These are phyloP conservation scores for Pterophyllum scalare DNA, from an alignment of 2,113 vertebrate genomes.

Conservation along the genomic window DNA sequence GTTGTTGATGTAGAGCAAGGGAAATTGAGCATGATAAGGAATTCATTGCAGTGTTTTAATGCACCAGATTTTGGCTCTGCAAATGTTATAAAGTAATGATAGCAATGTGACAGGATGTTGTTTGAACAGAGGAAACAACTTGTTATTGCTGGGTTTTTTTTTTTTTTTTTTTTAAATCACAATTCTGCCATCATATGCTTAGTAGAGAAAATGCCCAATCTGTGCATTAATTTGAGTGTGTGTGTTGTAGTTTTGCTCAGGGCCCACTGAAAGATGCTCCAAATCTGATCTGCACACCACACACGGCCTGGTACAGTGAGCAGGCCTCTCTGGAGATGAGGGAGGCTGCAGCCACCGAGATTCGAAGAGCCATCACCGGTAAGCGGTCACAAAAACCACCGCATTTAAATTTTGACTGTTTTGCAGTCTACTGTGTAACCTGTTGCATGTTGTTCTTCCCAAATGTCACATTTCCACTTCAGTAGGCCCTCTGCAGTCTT, in stretches of 20 bases:
- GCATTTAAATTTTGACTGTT: not conserved
- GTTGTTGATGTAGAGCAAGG: too few species aligned
- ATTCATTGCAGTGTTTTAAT: too few species aligned
- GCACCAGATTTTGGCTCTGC: too few species aligned
- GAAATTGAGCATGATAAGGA: too few species aligned
- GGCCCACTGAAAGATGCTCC: conserved; percentile 95
- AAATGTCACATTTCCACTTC: conserved; percentile 66
- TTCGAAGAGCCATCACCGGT: conserved; percentile 96
- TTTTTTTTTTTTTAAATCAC: not conserved
- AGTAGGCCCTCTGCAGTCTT: conserved; percentile 39
- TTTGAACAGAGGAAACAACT: too few species aligned
- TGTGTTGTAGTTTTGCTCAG: conserved; percentile 88
- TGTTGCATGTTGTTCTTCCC: conserved; percentile 29
- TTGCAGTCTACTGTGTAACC: not conserved
- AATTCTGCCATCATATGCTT: not conserved
- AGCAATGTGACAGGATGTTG: too few species aligned
- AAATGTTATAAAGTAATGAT: too few species aligned
- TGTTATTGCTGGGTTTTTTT: not conserved
- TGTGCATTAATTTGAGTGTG: not conserved
- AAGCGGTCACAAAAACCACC: not conserved
- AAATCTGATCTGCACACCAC: conserved; percentile 96
- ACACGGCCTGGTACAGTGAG: conserved; percentile 99
- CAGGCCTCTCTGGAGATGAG: conserved; percentile 98
- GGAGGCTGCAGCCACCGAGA: conserved; percentile 96
- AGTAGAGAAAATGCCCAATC: not conserved